Evolutionary conservation across 2,113 vertebrate species (phyloP).

Genomic region (Psophia crepitans): DNA sequence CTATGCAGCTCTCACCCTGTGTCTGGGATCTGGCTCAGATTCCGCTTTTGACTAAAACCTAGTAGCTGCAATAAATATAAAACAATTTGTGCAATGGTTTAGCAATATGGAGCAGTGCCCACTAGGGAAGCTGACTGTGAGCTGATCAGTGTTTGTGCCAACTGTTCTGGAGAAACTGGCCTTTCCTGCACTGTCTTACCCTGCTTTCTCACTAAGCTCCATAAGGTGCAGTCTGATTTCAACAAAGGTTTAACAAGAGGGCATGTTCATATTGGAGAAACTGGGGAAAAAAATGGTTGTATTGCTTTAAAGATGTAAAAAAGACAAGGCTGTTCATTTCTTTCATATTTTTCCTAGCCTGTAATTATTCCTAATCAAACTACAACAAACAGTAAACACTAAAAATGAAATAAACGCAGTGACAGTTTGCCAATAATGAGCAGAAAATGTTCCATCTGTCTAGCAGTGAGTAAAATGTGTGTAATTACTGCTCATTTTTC

Average conservation of each 20-base stretch:
- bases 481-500: slow-evolving; percentile 85
- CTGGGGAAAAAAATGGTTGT: background rate
- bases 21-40: background rate
- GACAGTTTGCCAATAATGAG: slow-evolving; percentile 79
- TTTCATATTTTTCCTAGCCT: slow-evolving; percentile 73
- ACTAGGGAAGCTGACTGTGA: background rate
- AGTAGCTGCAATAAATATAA: background rate
- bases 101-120: background rate
- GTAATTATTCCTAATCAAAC: slow-evolving; percentile 80
- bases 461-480: slow-evolving; percentile 77
- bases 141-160: background rate
- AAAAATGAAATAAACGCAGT: slow-evolving; percentile 77
- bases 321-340: slow-evolving; percentile 57
- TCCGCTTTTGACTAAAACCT: background rate
- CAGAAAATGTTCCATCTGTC: slow-evolving; percentile 80
- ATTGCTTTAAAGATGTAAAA: slow-evolving; percentile 50
- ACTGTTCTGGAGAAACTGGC: background rate
- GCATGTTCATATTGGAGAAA: background rate
- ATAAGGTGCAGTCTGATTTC: background rate
- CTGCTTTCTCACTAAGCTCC: background rate
- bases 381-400: slow-evolving; percentile 80
- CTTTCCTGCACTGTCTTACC: background rate
- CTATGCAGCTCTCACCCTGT: background rate
- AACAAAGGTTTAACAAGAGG: background rate
- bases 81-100: background rate